Evolutionary conservation across 1,140 invertebrate species (phyloP).

Genomic region (Microplitis demolitor): DNA sequence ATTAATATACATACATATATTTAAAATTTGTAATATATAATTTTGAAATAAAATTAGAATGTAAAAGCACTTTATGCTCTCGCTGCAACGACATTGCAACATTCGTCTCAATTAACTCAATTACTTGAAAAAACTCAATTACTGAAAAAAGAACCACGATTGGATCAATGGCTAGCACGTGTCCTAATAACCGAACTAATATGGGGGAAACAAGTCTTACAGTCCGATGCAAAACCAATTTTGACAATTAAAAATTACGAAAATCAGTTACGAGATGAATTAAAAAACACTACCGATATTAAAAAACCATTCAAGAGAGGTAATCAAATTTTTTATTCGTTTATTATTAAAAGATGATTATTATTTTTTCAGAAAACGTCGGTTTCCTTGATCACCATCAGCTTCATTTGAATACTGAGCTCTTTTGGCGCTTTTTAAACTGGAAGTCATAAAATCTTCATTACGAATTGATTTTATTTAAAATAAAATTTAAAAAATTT

Average conservation of each 20-base stretch:
- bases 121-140: slow-evolving; percentile 69
- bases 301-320: slow-evolving; percentile 26
- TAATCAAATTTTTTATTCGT: slow-evolving; percentile 50
- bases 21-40: neutral
- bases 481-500: neutral
- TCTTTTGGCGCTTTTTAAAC: no score
- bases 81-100: slow-evolving; percentile 73
- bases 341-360: slow-evolving; percentile 36
- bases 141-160: slow-evolving; percentile 69
- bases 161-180: slow-evolving; percentile 74
- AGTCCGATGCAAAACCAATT: slow-evolving; percentile 71
- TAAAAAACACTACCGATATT: slow-evolving; percentile 36
- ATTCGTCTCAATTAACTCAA: slow-evolving; percentile 67
- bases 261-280: slow-evolving; percentile 59
- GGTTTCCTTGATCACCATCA: neutral
- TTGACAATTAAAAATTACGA: slow-evolving; percentile 71
- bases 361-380: slow-evolving; percentile 51
- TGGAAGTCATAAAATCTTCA: no score
- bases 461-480: no score
- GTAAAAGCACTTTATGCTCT: slow-evolving; percentile 66
- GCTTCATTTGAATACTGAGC: neutral
- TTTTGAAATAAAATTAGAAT: slow-evolving; percentile 34
- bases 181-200: slow-evolving; percentile 81
- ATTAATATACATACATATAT: slow-evolving; percentile 24
- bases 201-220: slow-evolving; percentile 77